phyloP scores from a whole-genome alignment of 2,113 vertebrate species.

The Heloderma charlesbogerti region DNA sequence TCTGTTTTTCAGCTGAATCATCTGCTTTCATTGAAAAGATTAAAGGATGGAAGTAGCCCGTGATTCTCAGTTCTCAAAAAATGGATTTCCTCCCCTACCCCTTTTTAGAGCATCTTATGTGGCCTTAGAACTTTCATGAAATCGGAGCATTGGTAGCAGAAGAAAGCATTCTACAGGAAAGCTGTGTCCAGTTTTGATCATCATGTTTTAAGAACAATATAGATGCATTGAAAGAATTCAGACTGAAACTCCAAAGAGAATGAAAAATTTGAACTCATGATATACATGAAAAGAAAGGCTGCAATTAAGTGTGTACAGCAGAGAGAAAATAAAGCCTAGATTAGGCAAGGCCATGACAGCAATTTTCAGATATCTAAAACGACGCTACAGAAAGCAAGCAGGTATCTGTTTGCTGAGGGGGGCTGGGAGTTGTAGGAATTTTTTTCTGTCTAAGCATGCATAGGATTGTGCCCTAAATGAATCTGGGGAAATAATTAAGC shows the following conservation, averaged over 20 bases:
- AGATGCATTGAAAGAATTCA: not conserved
- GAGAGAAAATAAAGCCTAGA: not conserved
- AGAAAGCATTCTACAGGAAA: not conserved
- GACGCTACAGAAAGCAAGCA: not conserved
- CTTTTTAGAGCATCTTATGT: slow-evolving; percentile 30
- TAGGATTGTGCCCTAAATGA: not conserved
- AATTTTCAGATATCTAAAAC: not conserved
- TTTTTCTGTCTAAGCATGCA: no score
- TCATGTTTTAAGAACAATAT: not conserved
- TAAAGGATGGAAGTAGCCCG: not conserved
- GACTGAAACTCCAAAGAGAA: not conserved
- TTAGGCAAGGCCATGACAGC: not conserved
- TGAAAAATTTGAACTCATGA: not conserved
- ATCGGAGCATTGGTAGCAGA: not conserved
- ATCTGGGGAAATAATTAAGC: not conserved
- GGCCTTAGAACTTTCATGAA: slow-evolving; percentile 5
- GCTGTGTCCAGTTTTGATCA: slow-evolving; percentile 7
- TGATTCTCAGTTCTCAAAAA: slow-evolving; percentile 30
- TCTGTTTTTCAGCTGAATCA: slow-evolving; percentile 62
- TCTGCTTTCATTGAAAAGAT: slow-evolving; percentile 40
- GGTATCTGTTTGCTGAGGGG: not conserved
- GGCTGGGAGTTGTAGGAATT: no score
- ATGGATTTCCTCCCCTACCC: not conserved
- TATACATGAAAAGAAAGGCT: not conserved
- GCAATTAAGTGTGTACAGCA: not conserved